These are phyloP conservation scores for Aegypius monachus DNA, from an alignment of 2,113 vertebrate genomes.

Conservation along the genomic window DNA sequence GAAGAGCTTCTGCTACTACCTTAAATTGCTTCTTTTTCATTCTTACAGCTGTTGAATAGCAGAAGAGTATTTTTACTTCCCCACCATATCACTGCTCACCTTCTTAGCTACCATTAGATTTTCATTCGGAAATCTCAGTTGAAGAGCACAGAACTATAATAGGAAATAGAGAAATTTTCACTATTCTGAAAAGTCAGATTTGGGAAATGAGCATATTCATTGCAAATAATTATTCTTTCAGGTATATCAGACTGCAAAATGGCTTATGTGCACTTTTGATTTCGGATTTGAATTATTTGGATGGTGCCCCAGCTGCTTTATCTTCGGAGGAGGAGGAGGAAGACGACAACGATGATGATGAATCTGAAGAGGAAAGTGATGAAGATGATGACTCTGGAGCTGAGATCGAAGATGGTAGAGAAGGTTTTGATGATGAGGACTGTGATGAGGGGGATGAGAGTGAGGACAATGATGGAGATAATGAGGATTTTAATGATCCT, in stretches of 20 bases:
- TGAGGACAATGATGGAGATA: constrained; percentile 72
- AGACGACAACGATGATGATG: neutral
- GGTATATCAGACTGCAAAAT: constrained; percentile 88
- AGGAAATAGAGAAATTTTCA: neutral
- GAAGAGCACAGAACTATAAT: neutral
- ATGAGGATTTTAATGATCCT: constrained; percentile 73
- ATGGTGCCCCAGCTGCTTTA: constrained; percentile 57
- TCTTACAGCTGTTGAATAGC: neutral
- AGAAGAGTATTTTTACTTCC: neutral
- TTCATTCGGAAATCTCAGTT: neutral
- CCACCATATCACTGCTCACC: neutral
- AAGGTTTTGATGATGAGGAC: constrained; percentile 80
- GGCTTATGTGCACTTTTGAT: constrained; percentile 90
- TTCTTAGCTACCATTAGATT: neutral
- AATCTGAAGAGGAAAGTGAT: constrained; percentile 68
- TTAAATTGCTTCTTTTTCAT: neutral
- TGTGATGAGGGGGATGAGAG: constrained; percentile 76
- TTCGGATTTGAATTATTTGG: constrained; percentile 84
- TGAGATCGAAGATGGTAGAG: constrained; percentile 79
- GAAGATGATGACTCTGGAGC: constrained; percentile 82
- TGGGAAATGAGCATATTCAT: neutral
- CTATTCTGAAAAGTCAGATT: neutral
- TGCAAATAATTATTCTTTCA: constrained; percentile 50
- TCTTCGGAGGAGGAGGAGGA: constrained; percentile 71
- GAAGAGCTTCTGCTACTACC: neutral